Evolutionary conservation across 2,888 invertebrate genomes (phyloP), one percentile per base, ranked within the genome.

Genomic region (Aelia acuminata): DNA sequence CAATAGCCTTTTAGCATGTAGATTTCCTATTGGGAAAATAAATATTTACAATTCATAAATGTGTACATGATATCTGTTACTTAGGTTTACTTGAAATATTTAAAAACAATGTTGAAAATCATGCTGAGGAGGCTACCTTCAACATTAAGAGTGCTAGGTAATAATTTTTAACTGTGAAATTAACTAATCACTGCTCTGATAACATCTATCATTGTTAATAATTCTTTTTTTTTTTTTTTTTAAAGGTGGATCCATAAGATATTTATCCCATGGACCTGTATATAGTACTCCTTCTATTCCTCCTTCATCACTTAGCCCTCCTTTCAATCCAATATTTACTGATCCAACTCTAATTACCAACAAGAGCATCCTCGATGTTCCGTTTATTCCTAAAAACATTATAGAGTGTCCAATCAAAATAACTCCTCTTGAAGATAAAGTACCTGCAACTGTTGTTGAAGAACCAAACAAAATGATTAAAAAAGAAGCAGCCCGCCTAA

Each of bases 401-500:
- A 39, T 63, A 63, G 89, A 89, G n/a, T 85, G 85, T 18, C 89
- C 87, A 5, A 85, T 3, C 49, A 57, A 75, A 75, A 85, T 87
- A 85, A 48, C 85, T 75, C 88, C 89, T 49, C 8, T 88, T 4
- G 88, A 80, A 63, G 89, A 88, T 18, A 88, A 86, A 39, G 31
- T 31, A 22, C 75, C 26, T 15, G 1, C 31, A 22, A 47, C 84
- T 5, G 80, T 88, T 20, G 87, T 91, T 22, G 89, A 90, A 86
- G 91, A 91, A 49, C 91, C 91, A 15, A 88, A 84, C 31, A 75
- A 84, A 2, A 91, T 92, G 26, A 93, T 94, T 85, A 95, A 95
- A 91, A 96, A 95, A 91, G 94, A 95, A 91, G 97, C 97, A 0
- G 94, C 94, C 0, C 93, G 96, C 87, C 92, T 97, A 89, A 95